These are phyloP conservation scores for Morinoia aosen DNA, from an alignment of 2,888 invertebrate genomes.

Conservation along the genomic window DNA sequence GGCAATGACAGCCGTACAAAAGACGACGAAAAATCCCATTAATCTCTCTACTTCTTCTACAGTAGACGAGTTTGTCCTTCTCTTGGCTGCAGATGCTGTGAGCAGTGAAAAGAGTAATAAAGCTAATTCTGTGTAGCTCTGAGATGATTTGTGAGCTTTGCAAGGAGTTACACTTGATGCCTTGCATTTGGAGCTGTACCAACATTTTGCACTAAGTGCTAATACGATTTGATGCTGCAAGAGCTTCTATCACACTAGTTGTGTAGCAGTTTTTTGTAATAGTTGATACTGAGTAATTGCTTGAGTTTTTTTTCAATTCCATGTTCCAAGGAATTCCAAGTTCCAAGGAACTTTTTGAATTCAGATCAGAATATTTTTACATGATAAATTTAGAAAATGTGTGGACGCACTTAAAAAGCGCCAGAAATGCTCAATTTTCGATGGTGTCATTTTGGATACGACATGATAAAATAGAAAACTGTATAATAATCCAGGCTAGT, in stretches of 20 bases:
- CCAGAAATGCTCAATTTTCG: no score
- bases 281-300: neutral
- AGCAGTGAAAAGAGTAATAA: slow-evolving; percentile 34
- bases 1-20: slow-evolving; percentile 49
- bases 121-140: slow-evolving; percentile 41
- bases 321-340: no score
- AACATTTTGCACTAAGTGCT: neutral
- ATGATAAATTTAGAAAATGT: no score
- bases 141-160: slow-evolving; percentile 36
- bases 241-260: neutral
- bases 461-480: neutral
- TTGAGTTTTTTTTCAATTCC: neutral
- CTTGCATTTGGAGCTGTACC: neutral
- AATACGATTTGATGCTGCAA: neutral
- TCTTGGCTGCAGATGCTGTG: slow-evolving; percentile 12
- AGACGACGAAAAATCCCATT: slow-evolving; percentile 47
- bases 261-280: neutral
- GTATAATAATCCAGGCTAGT: neutral
- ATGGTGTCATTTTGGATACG: no score
- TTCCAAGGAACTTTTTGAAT: no score
- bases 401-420: no score
- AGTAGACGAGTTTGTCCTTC: slow-evolving; percentile 34
- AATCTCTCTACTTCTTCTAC: slow-evolving; percentile 51
- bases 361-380: no score
- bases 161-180: neutral